Evolutionary conservation across 2,888 invertebrate species (phyloP), one percentile per base, ranked within the genome.

Genomic region (Netelia inedita): DNA sequence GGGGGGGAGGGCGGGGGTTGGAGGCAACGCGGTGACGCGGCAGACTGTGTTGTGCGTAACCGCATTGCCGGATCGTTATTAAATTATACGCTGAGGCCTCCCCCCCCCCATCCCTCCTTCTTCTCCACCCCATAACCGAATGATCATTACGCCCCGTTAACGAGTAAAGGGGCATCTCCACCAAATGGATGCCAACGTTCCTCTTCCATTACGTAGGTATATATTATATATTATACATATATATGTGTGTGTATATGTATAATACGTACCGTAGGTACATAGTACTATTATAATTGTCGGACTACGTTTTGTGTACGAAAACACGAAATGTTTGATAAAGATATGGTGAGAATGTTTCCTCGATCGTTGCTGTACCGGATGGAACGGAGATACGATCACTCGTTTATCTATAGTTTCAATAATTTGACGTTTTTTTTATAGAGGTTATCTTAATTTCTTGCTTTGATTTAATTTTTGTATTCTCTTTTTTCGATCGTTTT

Each of bases 81-180:
- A 89, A 93, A 94, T 94, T 92, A 93, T 91, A 90, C 90, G 89
- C 90, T 90, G 89, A 86, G 89, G 57, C 79, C 35, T 6, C 35
- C 35, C 6, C 6, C 6, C 6, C 35, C 28, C 5, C 28, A 5
- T 6, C 35, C 35, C 6, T 35, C 35, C 35, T 35, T 6, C 35
- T 35, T 6, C 0, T 35, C 35, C 35, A 0, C 35, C 6, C 90
- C 90, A 90, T 93, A 92, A 93, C 91, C 92, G 91, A 93, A 92
- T 92, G 90, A 93, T 92, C 92, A 92, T 93, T 92, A 91, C 90
- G 91, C 89, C 88, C 89, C 89, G 90, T 91, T 93, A 93, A 93
- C 93, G 91, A 91, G 90, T 82, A 75, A 79, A 81, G 71, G 72
- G 65, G 57, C 57, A 16, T 19, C 57, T 21, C 57, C 11, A 46